Evolutionary conservation across 2,113 vertebrate species (phyloP), one percentile per base, ranked within the genome.

Genomic region (Acrocephalus kingi): DNA sequence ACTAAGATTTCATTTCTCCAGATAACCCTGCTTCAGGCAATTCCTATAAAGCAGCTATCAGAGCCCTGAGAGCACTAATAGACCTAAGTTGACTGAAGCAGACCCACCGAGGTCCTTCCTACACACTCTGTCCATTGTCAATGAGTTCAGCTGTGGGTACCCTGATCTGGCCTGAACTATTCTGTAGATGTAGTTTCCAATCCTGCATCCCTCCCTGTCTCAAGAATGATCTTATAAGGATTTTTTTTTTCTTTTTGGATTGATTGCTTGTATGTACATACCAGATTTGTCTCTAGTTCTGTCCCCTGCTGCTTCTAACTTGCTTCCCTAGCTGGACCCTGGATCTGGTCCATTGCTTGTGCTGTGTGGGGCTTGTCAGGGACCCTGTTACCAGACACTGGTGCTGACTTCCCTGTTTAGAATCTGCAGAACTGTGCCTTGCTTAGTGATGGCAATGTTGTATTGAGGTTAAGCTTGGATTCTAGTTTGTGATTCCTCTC

Each of bases 261-360:
- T 5, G 9, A 24, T 25, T 0, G 0, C 14, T 82, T 49, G 3
- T 35, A 59, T 9, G 8, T n/a, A 4, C 3, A 6, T 23, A 41
- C 20, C 8, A 56, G 46, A 13, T 46, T 52, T 67, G 7, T 58
- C 11, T 62, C 37, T 79, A 10, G 5, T 37, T 49, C 15, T 66
- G 28, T 61, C 23, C 67, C 11, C 56, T 61, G 25, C 17, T 37
- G 10, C 2, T 41, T 46, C 28, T 49, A 27, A 33, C 12, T 51
- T 55, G 21, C 7, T 59, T 64, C 19, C 4, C 3, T 30, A 19
- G 27, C 9, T 24, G 15, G 37, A 39, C 8, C 2, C 4, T 68
- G 24, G 11, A 13, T 15, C 19, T 64, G 10, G 14, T 52, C 18
- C 18, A 20, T 39, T 23, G 11, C 11, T 68, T 77, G 31, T 1